Evolutionary conservation across 2,888 invertebrate genomes (phyloP).

Genomic region (Lasiommata megera): DNA sequence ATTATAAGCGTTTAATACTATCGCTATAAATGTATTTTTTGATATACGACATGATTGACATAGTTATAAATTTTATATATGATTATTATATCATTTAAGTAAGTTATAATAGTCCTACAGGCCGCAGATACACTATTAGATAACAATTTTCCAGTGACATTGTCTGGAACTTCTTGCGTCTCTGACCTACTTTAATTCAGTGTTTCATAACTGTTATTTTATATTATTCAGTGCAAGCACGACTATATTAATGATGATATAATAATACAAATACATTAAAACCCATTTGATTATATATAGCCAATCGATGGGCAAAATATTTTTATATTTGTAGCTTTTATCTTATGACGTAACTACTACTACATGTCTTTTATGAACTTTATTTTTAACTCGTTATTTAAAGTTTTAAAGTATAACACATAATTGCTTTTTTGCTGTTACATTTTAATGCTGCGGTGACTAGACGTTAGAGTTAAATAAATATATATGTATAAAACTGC

Average conservation of each 20-base stretch:
- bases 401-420: background rate
- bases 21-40: background rate
- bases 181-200: no score
- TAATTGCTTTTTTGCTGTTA: constrained; percentile 5
- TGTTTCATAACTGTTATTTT: no score
- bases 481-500: constrained; percentile 22
- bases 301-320: constrained; percentile 1
- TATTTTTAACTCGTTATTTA: constrained; percentile 4
- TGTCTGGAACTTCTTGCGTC: no score
- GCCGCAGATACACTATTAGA: background rate
- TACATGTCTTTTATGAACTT: constrained; percentile 11
- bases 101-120: background rate
- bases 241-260: background rate
- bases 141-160: background rate
- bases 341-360: constrained; percentile 13
- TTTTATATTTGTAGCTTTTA: background rate
- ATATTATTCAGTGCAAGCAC: no score
- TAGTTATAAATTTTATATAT: background rate
- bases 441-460: constrained; percentile 64
- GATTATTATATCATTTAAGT: background rate
- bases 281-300: background rate
- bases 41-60: background rate
- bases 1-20: background rate
- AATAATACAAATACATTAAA: no score
- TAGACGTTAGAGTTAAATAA: constrained; percentile 53